Evolutionary conservation across 1,140 invertebrate genomes (phyloP).

Genomic region (Drosophila sp.): DNA sequence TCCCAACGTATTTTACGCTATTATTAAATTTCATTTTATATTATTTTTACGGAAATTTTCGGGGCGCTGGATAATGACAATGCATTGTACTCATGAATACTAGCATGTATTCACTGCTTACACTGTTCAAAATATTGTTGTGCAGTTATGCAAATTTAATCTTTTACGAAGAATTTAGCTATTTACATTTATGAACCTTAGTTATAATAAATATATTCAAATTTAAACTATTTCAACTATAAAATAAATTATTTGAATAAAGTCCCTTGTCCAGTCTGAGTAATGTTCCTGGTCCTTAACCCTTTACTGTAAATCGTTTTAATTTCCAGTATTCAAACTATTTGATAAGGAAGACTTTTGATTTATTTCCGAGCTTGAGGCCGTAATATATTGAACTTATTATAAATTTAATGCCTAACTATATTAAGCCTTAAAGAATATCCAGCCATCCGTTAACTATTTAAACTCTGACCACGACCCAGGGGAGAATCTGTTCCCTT

Average conservation of each 20-base stretch:
- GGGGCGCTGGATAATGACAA: constrained; percentile 56
- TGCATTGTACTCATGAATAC: constrained; percentile 44
- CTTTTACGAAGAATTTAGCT: no score
- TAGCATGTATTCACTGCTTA: no score
- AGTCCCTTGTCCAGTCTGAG: no score
- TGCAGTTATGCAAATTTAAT: no score
- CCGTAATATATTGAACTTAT: constrained; percentile 1
- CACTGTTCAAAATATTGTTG: no score
- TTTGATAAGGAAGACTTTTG: background rate
- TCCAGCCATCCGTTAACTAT: constrained; percentile 24
- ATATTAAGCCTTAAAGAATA: constrained; percentile 2
- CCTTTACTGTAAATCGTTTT: no score
- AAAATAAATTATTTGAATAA: no score
- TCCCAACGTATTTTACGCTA: constrained; percentile 60
- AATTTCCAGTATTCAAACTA: no score
- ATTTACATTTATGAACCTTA: no score
- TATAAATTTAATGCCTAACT: background rate
- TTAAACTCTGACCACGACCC: constrained; percentile 22
- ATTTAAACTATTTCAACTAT: no score
- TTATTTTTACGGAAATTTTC: no score
- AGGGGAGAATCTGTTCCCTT: background rate
- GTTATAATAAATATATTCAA: no score
- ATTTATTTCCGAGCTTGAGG: background rate
- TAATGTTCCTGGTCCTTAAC: background rate
- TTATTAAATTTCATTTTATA: constrained; percentile 78